These are phyloP conservation scores for Schlechtendalia chinensis DNA, from an alignment of 1,140 invertebrate genomes.

Conservation along the genomic window DNA sequence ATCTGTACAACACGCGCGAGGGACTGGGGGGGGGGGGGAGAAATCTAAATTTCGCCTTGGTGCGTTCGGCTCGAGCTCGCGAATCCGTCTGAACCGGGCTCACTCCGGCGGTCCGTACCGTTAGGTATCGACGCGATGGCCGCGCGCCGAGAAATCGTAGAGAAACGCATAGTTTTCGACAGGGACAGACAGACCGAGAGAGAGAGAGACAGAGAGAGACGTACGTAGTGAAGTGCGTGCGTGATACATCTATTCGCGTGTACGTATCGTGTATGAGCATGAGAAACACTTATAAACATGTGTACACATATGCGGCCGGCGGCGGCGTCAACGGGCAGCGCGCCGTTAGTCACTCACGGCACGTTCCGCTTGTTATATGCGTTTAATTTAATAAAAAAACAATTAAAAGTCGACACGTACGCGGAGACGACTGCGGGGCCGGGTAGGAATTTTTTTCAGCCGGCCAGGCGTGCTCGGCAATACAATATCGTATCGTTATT, in stretches of 20 bases:
- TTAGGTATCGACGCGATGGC: too few relatives aligned
- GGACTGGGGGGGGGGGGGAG: too few relatives aligned
- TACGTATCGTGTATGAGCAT: not conserved
- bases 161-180: too few relatives aligned
- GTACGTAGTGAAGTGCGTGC: too few relatives aligned
- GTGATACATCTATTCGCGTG: not conserved
- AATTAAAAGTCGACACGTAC: slow-evolving; percentile 46
- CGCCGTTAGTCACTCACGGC: slow-evolving; percentile 44
- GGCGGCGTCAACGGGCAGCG: slow-evolving; percentile 32
- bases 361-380: slow-evolving; percentile 47
- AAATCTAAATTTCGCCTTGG: too few relatives aligned
- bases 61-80: too few relatives aligned
- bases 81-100: too few relatives aligned
- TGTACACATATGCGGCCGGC: slow-evolving; percentile 36
- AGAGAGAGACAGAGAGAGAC: too few relatives aligned
- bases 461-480: slow-evolving; percentile 35
- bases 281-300: slow-evolving; percentile 45
- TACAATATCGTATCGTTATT: slow-evolving; percentile 30
- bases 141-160: too few relatives aligned
- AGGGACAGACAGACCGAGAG: too few relatives aligned
- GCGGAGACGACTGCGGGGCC: not conserved
- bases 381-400: slow-evolving; percentile 48
- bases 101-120: too few relatives aligned
- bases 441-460: slow-evolving; percentile 10
- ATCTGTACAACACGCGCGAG: too few relatives aligned